Base-by-base conservation (phyloP, 2,797 vertebrate genomes). In the Coranthus polyacanthus region DNA sequence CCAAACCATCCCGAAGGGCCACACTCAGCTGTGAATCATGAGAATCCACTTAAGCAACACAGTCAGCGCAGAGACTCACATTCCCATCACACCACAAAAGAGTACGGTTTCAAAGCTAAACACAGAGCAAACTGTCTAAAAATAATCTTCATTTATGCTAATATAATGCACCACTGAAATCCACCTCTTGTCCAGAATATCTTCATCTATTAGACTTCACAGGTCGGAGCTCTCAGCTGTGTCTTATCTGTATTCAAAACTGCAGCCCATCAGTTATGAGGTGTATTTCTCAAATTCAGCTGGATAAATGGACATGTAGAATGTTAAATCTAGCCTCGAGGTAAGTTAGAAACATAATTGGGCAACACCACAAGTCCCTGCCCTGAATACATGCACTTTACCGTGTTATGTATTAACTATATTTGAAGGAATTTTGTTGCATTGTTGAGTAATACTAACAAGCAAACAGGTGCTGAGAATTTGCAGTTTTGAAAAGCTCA, bases 1-100 rank as follows among this genome's bases (percentile, higher is more conserved):
- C 42, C 45, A 17, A 78, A 63, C 56, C 22, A 8, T 74, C 76
- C 77, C 78, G 22, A 61, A 44, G 72, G 68, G 57, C 58, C 59
- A 29, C 63, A 12, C 49, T 69, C 61, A 21, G 49, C 71, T 39
- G 67, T 60, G 53, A 77, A 60, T 81, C 62, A 65, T 3, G 2
- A 37, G 53, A 26, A 49, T 56, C 54, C 68, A 71, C 51, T 39
- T 12, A 21, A 41, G 68, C 43, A 71, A 56, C 68, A 50, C 55
- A 69, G 34, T 77, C 59, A 53, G 68, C 57, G 52, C 13, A 5
- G 41, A 71, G 12, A 26, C 16, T 47, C 43, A 42, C 21, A 56
- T 56, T 61, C 26, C 18, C 11, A 16, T 53, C 39, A 34, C 34
- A 34, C 46, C 52, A 67, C n/a, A 60, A 46, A 61, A 47, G 21